Base-by-base conservation (phyloP, 2,797 vertebrate species). In the Moxostoma hubbsi region DNA sequence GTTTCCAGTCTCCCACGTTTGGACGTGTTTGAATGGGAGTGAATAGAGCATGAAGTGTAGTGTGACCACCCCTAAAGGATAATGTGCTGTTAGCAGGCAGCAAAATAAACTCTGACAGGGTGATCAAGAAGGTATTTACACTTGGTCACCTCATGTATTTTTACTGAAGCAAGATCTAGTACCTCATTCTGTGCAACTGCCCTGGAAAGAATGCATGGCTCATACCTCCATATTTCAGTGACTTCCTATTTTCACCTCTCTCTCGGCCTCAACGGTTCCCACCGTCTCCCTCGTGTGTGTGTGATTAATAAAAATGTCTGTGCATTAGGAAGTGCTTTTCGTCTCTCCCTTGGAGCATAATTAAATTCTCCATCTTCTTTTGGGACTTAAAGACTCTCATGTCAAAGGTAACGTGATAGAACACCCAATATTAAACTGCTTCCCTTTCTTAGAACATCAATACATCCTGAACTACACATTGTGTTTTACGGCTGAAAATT, bases 231-330 rank as follows among this genome's bases (percentile, higher is more conserved):
- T 86, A 86, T 73, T 87, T 89, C 82, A 88, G 82, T 80, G 75
- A 85, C 82, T 90, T 91, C 86, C 86, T 87, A 80, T 83, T 88
- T 84, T 82, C 79, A 71, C 49, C 53, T 75, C 9, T 81, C 36
- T 36, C 36, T 36, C 62, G 77, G 75, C n/a, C 24, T 83, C 50
- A 78, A 67, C 18, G 71, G 66, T 79, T 81, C 79, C 49, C 43
- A 74, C 59, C 5, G 46, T 69, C 36, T 83, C 81, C 61, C 84
- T 80, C 75, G 83, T 43, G 72, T 81, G 82, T 69, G 82, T 9
- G 15, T 81, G 84, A 89, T 89, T 79, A 54, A 90, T 91, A 81
- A 67, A 83, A 90, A 87, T 74, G 81, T 88, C 85, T 86, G 86
- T 79, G 61, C 77, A 77, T 81, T 55, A 86, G 73, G 24, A 36